Evolutionary conservation across 2,888 invertebrate species (phyloP), one percentile per base, ranked within the genome.

Genomic region (Zonitis immaculata): DNA sequence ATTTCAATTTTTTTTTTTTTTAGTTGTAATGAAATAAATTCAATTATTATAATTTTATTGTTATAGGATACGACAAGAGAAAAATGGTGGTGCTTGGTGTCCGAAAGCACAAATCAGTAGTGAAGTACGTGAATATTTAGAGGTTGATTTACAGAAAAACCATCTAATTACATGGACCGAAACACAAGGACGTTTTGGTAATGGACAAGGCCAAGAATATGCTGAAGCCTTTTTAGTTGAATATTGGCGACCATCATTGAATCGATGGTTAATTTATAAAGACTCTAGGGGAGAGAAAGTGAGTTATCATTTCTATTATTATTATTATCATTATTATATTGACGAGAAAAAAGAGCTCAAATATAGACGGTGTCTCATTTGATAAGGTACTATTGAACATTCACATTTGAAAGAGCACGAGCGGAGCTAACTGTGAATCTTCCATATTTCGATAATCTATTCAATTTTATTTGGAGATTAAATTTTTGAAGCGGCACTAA

Each of bases 61-160:
- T 16, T n/a, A 11, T 80, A 94, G 94, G 73, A 85, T 94, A 61
- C 83, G 91, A 7, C 87, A 88, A 47, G 94, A 94, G 71, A 84
- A 86, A 63, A 88, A 89, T 58, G 92, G 93, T 1, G 95, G 95
- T 0, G 94, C 95, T 0, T 95, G 95, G 95, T 95, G 95, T 75
- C 94, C 95, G 7, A 87, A 88, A 68, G 86, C 86, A 1, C 84
- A 88, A 68, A 89, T 92, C 63, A 83, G 85, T 62, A 82, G 85
- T 49, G 83, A 84, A 51, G 84, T 88, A 52, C 83, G 88, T 11
- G 93, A 95, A 72, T 94, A 85, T 74, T 78, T 95, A 44, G 91
- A 95, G 74, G 83, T 91, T 47, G 87, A 93, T 70, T 80, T 95
- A 42, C 82, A 80, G 16, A 81, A 79, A 52, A 82, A 88, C 67